A percentile compares a stretch with the other conserved stretches of the same genome.
phyloP scores from a whole-genome alignment of 2,113 vertebrate genomes.

The Hassar affinis region DNA sequence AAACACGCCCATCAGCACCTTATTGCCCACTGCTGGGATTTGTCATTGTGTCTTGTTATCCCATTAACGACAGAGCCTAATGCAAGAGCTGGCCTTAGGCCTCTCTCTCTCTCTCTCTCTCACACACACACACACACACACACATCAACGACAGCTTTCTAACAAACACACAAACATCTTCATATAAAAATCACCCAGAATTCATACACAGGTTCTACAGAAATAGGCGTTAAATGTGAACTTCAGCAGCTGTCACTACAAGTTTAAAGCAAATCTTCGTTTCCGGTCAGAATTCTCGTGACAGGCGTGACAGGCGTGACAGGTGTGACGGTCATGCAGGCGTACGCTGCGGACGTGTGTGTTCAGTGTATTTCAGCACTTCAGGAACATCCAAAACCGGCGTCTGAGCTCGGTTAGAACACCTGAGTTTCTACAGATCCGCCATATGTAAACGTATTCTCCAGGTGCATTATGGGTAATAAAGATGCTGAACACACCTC shows the following conservation, averaged over 20 bases:
- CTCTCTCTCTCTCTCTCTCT: slow-evolving; percentile 29
- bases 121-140: slow-evolving; percentile 38
- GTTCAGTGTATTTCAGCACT: too few species aligned
- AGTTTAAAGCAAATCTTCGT: background rate
- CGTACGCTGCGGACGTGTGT: too few species aligned
- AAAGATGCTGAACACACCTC: background rate
- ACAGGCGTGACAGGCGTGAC: too few species aligned
- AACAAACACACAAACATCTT: slow-evolving; percentile 7
- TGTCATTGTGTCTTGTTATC: slow-evolving; percentile 99
- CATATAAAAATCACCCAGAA: background rate
- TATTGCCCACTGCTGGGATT: slow-evolving; percentile 99
- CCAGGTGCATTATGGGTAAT: background rate
- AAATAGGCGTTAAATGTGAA: background rate
- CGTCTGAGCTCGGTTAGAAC: background rate
- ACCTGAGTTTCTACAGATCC: background rate
- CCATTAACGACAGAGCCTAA: slow-evolving; percentile 90
- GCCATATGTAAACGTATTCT: background rate
- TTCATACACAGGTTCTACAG: background rate
- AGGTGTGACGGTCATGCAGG: too few species aligned
- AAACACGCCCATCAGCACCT: slow-evolving; percentile 98
- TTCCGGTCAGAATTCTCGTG: background rate
- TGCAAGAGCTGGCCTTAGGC: slow-evolving; percentile 83
- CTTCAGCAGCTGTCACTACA: background rate
- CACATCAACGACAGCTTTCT: background rate
- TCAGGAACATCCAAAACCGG: background rate